Evolutionary conservation across 1,140 invertebrate genomes (phyloP), one percentile per base, ranked within the genome.

Genomic region (Teleopsis dalmanni): DNA sequence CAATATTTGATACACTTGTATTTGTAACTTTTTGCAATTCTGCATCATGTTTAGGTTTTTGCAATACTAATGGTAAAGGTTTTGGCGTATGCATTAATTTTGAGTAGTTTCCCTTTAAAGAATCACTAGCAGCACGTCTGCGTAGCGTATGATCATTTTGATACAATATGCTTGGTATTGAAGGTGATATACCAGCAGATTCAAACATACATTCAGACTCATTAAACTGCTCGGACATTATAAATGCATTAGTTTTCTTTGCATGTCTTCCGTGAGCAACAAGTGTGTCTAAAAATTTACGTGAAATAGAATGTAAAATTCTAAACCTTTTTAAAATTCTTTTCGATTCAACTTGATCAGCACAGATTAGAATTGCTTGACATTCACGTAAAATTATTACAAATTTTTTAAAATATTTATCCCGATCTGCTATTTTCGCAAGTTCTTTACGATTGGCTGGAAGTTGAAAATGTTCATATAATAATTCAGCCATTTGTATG

Each of bases 241-340:
- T 25, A 27, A 50, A 50, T 3, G 41, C 27, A 21, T 42, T 10
- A 1, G 34, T 46, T 42, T 14, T 23, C 11, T 26, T 51, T 14
- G 9, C 36, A 8, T 11, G 10, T 16, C 2, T n/a, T 33, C 21
- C 16, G n/a, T n/a, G n/a, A n/a, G n/a, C 42, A 14, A 35, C 34
- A 2, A 50, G 25, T 16, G 44, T 31, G 22, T 42, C 47, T 13
- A 57, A 58, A 6, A 69, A 44, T 31, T 69, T 69, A 8, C 52
- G 55, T 36, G 66, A 33, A 16, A 56, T 46, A 8, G 50, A 59
- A 19, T 61, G 58, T 42, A 69, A 42, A 51, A 69, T 66, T 29
- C 66, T 69, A 36, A 69, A 69, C 31, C 65, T 56, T 49, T 69
- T 69, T 2, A 69, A 37, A 6, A 69, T 59, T 11, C 65, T 60